phyloP scores from a whole-genome alignment of 2,888 invertebrate genomes.

The Lepidocyrtoides sp. region DNA sequence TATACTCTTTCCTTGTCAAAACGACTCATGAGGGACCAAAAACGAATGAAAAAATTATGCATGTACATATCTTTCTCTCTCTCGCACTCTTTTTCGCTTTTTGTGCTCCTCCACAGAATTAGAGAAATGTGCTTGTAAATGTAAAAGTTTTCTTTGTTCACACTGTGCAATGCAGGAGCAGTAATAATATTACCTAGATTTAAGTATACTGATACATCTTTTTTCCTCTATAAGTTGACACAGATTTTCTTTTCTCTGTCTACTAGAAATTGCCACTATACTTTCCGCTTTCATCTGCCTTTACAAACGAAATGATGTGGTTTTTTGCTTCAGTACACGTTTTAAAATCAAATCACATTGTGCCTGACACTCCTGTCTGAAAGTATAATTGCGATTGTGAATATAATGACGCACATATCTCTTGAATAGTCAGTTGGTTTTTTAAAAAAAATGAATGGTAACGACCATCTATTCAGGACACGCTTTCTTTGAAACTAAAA shows the following conservation, averaged over 20 bases:
- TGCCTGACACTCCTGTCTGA: neutral
- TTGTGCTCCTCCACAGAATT: neutral
- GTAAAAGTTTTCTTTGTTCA: conserved; percentile 2
- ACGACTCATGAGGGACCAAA: conserved; percentile 17
- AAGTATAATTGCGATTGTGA: neutral
- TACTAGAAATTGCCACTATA: neutral
- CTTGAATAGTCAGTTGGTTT: no score
- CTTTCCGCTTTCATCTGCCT: neutral
- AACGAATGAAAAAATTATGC: neutral
- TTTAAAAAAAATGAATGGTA: neutral
- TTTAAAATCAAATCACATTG: neutral
- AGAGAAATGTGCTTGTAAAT: neutral
- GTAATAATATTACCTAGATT: neutral
- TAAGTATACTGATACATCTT: conserved; percentile 33
- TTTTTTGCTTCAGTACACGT: neutral
- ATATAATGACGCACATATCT: no score
- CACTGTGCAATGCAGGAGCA: neutral
- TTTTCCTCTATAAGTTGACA: neutral
- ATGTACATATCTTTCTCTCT: neutral
- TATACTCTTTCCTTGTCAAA: neutral
- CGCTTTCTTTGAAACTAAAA: neutral
- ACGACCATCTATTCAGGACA: neutral
- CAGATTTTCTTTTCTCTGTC: conserved; percentile 17
- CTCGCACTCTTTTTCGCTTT: neutral
- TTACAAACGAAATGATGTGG: neutral